Percentiles rank a stretch among this genome's conserved stretches.
These are phyloP conservation scores for Leptopilina myrica DNA, from an alignment of 2,888 invertebrate genomes.

Conservation along the genomic window DNA sequence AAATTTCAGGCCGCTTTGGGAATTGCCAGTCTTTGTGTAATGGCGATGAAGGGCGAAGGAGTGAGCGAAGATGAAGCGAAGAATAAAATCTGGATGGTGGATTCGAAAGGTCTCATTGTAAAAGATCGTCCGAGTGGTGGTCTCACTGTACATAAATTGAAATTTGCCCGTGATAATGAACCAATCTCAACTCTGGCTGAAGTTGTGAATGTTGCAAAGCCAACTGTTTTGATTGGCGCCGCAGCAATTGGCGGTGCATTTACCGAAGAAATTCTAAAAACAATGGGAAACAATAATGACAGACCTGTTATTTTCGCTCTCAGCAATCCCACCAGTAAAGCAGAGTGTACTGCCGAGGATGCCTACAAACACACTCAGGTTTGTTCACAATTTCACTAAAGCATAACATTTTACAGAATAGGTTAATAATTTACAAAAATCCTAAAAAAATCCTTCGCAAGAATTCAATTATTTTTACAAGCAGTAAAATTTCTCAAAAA, in stretches of 20 bases:
- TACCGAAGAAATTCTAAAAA: constrained; percentile 88
- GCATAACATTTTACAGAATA: too few species aligned
- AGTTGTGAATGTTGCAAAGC: constrained; percentile 88
- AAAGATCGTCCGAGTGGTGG: constrained; percentile 91
- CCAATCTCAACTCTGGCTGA: constrained; percentile 88
- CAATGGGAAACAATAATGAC: constrained; percentile 91
- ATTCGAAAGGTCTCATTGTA: constrained; percentile 96
- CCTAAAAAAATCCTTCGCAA: too few species aligned
- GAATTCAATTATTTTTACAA: too few species aligned
- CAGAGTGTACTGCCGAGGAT: constrained; percentile 99
- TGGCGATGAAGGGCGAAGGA: constrained; percentile 95
- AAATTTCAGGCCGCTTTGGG: constrained; percentile 89
- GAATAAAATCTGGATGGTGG: constrained; percentile 94
- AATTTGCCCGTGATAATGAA: constrained; percentile 87
- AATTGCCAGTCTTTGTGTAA: constrained; percentile 93
- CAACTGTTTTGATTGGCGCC: constrained; percentile 95
- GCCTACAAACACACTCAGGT: constrained; percentile 93
- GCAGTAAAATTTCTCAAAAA: too few species aligned
- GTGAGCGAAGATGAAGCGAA: constrained; percentile 86
- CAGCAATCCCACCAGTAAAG: constrained; percentile 98
- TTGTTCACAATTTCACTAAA: not conserved
- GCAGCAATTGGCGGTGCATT: constrained; percentile 97
- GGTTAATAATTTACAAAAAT: too few species aligned
- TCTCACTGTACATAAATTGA: constrained; percentile 86
- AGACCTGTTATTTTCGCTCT: constrained; percentile 97